phyloP scores from a whole-genome alignment of 2,113 vertebrate species.

The Notarius quadriscutis region DNA sequence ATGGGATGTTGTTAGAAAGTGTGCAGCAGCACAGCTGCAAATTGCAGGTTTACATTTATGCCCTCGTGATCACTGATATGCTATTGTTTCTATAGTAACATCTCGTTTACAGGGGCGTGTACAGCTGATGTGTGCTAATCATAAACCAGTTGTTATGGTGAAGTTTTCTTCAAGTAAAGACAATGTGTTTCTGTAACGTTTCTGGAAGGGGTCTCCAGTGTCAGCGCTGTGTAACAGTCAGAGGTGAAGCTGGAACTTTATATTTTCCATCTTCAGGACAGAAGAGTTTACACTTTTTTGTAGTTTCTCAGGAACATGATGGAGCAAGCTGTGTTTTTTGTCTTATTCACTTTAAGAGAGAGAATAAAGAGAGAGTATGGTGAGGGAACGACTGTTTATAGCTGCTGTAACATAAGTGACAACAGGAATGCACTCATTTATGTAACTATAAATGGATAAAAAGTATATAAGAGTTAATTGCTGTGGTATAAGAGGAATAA shows the following conservation, averaged over 20 bases:
- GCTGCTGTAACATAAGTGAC: too few relatives aligned
- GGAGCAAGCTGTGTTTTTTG: too few relatives aligned
- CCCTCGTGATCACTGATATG: neutral
- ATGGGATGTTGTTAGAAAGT: neutral
- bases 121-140: neutral
- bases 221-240: neutral
- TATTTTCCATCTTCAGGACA: neutral
- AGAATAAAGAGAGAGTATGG: too few relatives aligned
- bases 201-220: neutral
- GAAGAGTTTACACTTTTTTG: too few relatives aligned
- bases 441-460: too few relatives aligned
- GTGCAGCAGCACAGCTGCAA: neutral
- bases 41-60: neutral
- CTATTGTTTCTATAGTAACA: neutral
- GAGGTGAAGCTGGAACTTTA: neutral
- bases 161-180: neutral
- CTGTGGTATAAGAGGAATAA: too few relatives aligned
- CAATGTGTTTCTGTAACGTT: neutral
- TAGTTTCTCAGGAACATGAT: too few relatives aligned
- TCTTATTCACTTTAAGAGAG: too few relatives aligned
- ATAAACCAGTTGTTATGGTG: neutral
- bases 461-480: too few relatives aligned
- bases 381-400: too few relatives aligned
- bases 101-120: neutral
- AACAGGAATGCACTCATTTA: too few relatives aligned